Evolutionary conservation across 2,113 vertebrate species (phyloP), one percentile per base, ranked within the genome.

Genomic region (Eulemur macaco): DNA sequence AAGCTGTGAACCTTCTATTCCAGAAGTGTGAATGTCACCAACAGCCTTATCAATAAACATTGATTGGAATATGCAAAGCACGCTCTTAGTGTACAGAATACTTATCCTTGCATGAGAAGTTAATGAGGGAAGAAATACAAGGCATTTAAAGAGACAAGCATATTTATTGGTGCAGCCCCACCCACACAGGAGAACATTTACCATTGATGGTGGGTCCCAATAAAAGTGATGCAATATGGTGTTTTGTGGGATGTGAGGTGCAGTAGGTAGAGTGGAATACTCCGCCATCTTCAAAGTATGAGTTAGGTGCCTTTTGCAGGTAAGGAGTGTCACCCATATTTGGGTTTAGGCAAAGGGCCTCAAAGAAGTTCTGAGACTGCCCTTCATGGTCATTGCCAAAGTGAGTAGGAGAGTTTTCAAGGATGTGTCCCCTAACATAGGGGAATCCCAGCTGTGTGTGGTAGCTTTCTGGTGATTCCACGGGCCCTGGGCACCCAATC

Each of bases 1-100:
- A 86, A 92, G 34, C 63, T 71, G n/a, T 92, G 92, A 96, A 63
- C 8, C 60, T 92, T 96, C 50, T 78, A 12, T 69, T 83, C 64
- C 69, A 74, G 69, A 89, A 89, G 54, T 73, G 47, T 96, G 60
- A 93, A 58, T 66, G 42, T 45, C 47, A 81, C 37, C 66, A 39
- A 39, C n/a, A 74, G 64, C n/a, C 56, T 64, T 27, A 89, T 31
- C 18, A 56, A 45, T 39, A 89, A 92, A 58, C 74, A 86, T 1
- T 23, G 54, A 42, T 20, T 58, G 15, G 23, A 84, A 42, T 58
- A 23, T 23, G 18, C 1, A 68, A 89, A 66, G 54, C n/a, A 17
- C 8, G 25, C 5, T 50, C 39, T 87, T 84, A 54, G 68, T 8
- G 17, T 45, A 8, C 3, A 42, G 78, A 47, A 66, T 39, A 66